These are phyloP conservation scores for Chrysocyon brachyurus DNA, from an alignment of 2,797 vertebrate genomes.

Conservation along the genomic window DNA sequence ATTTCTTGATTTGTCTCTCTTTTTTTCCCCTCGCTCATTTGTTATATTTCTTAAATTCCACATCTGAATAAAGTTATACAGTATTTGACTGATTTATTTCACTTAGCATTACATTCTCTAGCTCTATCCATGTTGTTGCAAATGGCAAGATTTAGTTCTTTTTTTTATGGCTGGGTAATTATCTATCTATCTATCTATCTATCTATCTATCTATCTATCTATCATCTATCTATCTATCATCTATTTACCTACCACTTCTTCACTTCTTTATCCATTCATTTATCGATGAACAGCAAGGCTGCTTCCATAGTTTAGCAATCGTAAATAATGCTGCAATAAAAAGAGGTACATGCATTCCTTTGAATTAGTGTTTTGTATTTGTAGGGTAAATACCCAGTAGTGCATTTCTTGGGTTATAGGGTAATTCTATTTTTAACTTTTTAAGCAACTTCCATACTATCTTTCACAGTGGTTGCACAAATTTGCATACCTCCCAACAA, in stretches of 20 bases:
- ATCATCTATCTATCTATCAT: no score
- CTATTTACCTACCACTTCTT: background rate
- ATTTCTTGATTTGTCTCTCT: background rate
- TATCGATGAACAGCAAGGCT: background rate
- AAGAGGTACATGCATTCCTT: background rate
- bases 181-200: no score
- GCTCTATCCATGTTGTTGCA: background rate
- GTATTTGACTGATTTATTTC: background rate
- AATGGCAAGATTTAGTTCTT: background rate
- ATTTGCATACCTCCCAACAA: no score
- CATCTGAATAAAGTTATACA: background rate
- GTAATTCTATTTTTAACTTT: background rate
- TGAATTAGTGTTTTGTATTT: background rate
- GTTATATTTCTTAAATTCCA: background rate
- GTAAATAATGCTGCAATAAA: background rate
- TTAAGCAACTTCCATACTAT: background rate
- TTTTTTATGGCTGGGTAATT: background rate
- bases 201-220: no score
- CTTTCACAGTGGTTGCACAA: background rate
- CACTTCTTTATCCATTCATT: background rate
- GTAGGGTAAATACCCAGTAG: background rate
- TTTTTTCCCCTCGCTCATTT: background rate
- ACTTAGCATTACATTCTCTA: background rate
- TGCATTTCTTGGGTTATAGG: background rate
- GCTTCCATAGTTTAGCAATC: background rate